A percentile compares a stretch with the other conserved stretches of the same genome.
Conservation (phyloP, 2,888 invertebrate species). For the Torymus auratus region DNA sequence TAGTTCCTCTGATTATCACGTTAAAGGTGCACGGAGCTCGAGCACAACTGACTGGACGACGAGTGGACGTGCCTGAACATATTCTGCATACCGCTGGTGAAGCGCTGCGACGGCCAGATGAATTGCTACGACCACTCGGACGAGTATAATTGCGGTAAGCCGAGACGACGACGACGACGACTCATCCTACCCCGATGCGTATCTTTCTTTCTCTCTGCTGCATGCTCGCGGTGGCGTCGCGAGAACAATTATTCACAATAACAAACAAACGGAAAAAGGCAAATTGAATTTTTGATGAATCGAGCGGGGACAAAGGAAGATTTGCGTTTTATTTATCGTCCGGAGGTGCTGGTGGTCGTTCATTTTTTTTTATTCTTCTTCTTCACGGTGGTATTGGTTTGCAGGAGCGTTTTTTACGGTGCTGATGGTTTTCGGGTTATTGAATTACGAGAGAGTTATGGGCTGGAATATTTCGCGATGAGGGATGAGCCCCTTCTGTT, state of each 20-base stretch:
- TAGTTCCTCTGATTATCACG: neutral
- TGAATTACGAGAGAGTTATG: too few species aligned
- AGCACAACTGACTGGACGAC: constrained; percentile 80
- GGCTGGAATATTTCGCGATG: too few species aligned
- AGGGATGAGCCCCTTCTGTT: too few species aligned
- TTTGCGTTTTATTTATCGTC: neutral
- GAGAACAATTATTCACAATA: constrained; percentile 14
- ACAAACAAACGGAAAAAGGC: constrained; percentile 22
- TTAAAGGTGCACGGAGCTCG: constrained; percentile 78
- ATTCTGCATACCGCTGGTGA: constrained; percentile 81
- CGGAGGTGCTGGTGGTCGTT: neutral
- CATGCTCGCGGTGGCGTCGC: too few species aligned
- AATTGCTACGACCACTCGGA: constrained; percentile 87
- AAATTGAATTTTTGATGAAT: constrained; percentile 50
- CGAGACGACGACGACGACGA: constrained; percentile 6
- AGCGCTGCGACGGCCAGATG: constrained; percentile 85
- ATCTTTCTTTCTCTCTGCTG: neutral
- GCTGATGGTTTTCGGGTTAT: too few species aligned
- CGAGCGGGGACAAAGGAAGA: constrained; percentile 8
- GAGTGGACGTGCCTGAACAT: constrained; percentile 87
- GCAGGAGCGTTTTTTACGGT: neutral
- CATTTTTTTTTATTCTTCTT: too few species aligned
- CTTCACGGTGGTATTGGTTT: too few species aligned
- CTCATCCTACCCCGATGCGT: neutral
- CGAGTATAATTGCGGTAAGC: constrained; percentile 85